These are phyloP conservation scores for Dasysyrphus albostriatus DNA, from an alignment of 2,888 invertebrate genomes.

Conservation along the genomic window DNA sequence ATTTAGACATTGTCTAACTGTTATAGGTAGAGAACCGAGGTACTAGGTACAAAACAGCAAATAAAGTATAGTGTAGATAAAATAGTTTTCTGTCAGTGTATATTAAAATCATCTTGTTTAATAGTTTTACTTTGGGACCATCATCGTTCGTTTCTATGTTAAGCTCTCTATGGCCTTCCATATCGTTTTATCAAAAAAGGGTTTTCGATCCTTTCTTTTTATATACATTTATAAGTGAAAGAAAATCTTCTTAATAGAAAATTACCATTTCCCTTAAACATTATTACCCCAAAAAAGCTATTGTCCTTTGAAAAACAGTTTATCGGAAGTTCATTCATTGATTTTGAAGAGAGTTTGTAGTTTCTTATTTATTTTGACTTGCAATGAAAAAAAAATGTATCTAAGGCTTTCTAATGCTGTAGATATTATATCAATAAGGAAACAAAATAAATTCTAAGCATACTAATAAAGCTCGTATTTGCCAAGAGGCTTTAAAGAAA, in stretches of 20 bases:
- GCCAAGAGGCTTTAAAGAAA: too few relatives aligned
- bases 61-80: too few relatives aligned
- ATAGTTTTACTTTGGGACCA: slow-evolving; percentile 5
- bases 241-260: slow-evolving; percentile 15
- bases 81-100: neutral
- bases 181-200: slow-evolving; percentile 9
- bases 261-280: slow-evolving; percentile 6
- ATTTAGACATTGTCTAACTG: too few relatives aligned
- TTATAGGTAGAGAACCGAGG: too few relatives aligned
- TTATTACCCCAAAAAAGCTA: slow-evolving; percentile 2
- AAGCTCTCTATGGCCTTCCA: neutral
- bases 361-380: neutral
- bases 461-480: neutral
- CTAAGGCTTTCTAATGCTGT: too few relatives aligned
- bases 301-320: slow-evolving; percentile 13
- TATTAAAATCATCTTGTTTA: neutral
- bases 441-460: too few relatives aligned
- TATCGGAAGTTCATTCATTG: slow-evolving; percentile 7
- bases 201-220: slow-evolving; percentile 3
- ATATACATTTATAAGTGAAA: neutral
- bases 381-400: neutral
- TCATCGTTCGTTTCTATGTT: neutral
- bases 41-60: too few relatives aligned
- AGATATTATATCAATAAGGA: too few relatives aligned
- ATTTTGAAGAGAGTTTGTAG: neutral